Conservation (phyloP, 2,888 invertebrate genomes). For the Cantharis rustica region DNA sequence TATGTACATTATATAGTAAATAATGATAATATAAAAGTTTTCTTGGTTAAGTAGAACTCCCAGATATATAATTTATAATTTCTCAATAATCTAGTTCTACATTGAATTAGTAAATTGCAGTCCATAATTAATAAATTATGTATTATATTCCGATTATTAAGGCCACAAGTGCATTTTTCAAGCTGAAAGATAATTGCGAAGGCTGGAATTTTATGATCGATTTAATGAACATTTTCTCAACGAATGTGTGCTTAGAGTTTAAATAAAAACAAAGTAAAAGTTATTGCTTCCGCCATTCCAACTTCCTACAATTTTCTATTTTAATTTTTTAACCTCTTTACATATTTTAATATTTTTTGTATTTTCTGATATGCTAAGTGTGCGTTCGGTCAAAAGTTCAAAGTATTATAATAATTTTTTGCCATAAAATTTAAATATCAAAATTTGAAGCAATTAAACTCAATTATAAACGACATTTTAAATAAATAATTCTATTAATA, state of each 20-base stretch:
- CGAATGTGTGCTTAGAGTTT: not conserved
- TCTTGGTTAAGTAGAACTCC: too few relatives aligned
- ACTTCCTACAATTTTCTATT: not conserved
- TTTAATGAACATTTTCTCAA: not conserved
- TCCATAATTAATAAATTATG: not conserved
- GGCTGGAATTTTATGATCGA: not conserved
- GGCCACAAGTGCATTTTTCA: not conserved
- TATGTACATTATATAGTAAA: too few relatives aligned
- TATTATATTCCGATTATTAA: not conserved
- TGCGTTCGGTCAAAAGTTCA: too few relatives aligned
- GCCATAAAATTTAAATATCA: not conserved
- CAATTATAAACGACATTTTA: not conserved
- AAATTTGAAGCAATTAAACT: not conserved
- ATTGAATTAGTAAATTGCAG: not conserved
- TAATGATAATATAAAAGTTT: too few relatives aligned
- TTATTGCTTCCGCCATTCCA: not conserved
- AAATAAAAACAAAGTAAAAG: not conserved
- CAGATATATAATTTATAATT: not conserved
- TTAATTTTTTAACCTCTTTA: not conserved
- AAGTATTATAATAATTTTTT: not conserved
- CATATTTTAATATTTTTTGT: not conserved
- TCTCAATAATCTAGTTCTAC: not conserved
- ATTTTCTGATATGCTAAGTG: not conserved
- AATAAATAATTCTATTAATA: not conserved
- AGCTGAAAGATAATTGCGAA: not conserved